Conservation (phyloP, 2,888 invertebrate genomes). For the Blomia tropicalis region DNA sequence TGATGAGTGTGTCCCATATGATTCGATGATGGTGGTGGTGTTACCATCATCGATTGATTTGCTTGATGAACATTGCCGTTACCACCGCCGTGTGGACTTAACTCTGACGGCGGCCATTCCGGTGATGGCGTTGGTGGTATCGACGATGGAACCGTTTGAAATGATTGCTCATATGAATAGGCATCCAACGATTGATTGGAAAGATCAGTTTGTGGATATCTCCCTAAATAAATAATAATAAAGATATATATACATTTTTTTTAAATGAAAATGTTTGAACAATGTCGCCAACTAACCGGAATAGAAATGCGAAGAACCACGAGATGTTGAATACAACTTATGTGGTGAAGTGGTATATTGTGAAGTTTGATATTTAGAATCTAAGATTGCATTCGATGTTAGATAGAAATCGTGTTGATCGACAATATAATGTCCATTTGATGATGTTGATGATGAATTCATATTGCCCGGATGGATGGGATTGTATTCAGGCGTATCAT, state of each 20-base stretch:
- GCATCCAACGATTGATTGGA: constrained; percentile 30
- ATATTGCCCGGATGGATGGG: background rate
- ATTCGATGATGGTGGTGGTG: constrained; percentile 24
- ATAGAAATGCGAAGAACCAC: constrained; percentile 1
- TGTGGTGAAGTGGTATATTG: constrained; percentile 24
- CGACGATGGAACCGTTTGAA: constrained; percentile 56
- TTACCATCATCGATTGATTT: background rate
- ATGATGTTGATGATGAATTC: no score
- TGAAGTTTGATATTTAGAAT: constrained; percentile 28
- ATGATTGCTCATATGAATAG: constrained; percentile 38
- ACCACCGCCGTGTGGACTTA: constrained; percentile 27
- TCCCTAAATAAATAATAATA: constrained; percentile 22
- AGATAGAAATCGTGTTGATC: constrained; percentile 30
- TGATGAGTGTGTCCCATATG: no score
- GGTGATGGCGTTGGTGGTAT: constrained; percentile 35
- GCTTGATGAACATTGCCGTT: constrained; percentile 18
- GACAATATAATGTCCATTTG: constrained; percentile 23
- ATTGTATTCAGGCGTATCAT: constrained; percentile 29
- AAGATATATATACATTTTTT: background rate
- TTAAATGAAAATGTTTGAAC: background rate
- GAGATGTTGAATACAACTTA: background rate
- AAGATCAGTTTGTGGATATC: constrained; percentile 31
- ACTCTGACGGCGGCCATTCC: constrained; percentile 29
- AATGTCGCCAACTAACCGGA: background rate
- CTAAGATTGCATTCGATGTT: constrained; percentile 25